Percentiles rank a stretch among this genome's conserved stretches.
Evolutionary conservation across 2,888 invertebrate genomes (phyloP).

Genomic region (Thymelicus lineola): DNA sequence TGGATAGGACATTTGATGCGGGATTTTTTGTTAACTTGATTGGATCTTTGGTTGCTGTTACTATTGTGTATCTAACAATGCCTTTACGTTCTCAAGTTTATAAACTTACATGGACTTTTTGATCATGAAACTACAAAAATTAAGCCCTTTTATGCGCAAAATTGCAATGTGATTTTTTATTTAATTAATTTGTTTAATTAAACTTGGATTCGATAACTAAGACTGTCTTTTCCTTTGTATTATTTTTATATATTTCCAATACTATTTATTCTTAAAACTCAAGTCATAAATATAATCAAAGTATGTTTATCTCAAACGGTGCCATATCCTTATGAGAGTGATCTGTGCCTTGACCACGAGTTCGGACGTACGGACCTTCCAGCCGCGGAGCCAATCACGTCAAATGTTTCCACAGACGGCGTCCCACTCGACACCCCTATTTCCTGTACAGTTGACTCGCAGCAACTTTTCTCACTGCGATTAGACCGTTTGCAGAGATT

Average conservation of each 20-base stretch:
- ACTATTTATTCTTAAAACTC: too few species aligned
- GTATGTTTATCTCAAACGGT: not conserved
- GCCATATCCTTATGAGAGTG: constrained; percentile 6
- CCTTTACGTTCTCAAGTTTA: too few species aligned
- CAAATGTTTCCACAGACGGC: constrained; percentile 75
- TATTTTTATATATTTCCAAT: too few species aligned
- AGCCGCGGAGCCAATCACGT: constrained; percentile 75
- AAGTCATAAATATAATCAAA: too few species aligned
- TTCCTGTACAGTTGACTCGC: constrained; percentile 54
- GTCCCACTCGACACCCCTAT: constrained; percentile 71
- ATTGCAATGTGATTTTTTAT: too few species aligned
- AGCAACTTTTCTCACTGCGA: constrained; percentile 34
- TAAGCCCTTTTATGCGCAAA: too few species aligned
- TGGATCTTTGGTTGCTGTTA: not conserved
- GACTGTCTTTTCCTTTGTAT: too few species aligned
- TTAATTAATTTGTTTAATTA: too few species aligned
- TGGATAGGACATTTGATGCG: constrained; percentile 45
- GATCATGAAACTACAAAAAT: too few species aligned
- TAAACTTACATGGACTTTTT: too few species aligned
- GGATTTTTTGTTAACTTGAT: constrained; percentile 10
- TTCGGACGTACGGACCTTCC: constrained; percentile 39
- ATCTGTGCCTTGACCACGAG: not conserved
- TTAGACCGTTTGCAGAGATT: constrained; percentile 4
- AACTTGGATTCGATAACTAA: too few species aligned
- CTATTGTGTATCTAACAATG: too few species aligned